Evolutionary conservation across 37 sponge, comb jelly and placozoan species (phyloP).

Genomic region (Geodia barretti): DNA sequence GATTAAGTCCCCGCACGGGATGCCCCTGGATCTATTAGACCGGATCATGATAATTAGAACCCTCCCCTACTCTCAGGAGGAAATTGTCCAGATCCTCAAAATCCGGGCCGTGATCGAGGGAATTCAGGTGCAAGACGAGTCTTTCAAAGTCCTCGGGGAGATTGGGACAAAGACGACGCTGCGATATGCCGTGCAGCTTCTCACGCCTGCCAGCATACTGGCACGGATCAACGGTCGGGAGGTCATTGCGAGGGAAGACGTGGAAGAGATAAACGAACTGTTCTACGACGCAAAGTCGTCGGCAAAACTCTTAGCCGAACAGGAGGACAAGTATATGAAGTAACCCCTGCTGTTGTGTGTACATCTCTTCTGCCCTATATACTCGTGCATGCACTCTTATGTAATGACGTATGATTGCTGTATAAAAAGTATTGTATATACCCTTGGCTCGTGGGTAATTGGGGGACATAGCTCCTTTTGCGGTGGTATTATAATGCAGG

Average conservation of each 20-base stretch:
- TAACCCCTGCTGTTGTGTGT: slow-evolving; percentile 9
- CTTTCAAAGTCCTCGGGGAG: slow-evolving; percentile 76
- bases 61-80: slow-evolving; percentile 89
- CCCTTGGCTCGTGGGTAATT: no score
- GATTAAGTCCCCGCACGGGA: slow-evolving; percentile 92
- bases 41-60: slow-evolving; percentile 96
- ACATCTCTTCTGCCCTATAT: background rate
- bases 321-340: slow-evolving; percentile 96
- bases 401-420: no score
- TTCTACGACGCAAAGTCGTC: slow-evolving; percentile 98
- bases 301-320: slow-evolving; percentile 91
- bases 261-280: slow-evolving; percentile 92
- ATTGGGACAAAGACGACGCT: slow-evolving; percentile 90
- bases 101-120: slow-evolving; percentile 91
- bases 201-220: slow-evolving; percentile 92
- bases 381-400: no score
- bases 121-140: slow-evolving; percentile 73
- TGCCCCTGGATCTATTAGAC: slow-evolving; percentile 94
- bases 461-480: no score
- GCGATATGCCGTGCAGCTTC: slow-evolving; percentile 92
- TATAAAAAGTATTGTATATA: no score
- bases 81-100: slow-evolving; percentile 92
- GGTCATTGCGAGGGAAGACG: slow-evolving; percentile 76
- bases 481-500: no score
- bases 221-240: slow-evolving; percentile 94